Base-by-base conservation (phyloP, 2,113 vertebrate species). In the Hemicordylus capensis region DNA sequence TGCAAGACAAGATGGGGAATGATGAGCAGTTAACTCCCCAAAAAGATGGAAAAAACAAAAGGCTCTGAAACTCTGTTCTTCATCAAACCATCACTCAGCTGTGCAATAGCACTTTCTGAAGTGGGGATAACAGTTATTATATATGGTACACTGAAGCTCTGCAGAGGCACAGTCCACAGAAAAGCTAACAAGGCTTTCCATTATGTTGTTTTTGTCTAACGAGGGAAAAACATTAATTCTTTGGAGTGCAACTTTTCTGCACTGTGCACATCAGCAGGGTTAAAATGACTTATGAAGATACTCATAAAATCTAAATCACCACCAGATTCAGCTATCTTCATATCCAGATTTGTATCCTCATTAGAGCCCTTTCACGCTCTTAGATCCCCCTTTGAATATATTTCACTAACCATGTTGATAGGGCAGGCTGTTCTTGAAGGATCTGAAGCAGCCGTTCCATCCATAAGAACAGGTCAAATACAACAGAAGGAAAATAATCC, bases 91-190 rank as follows among this genome's bases (percentile, higher is more conserved):
- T 24, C 61, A 63, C 2, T 67, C 66, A 51, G 0, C 14, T n/a
- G 22, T 69, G 3, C 48, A 89, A 80, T 66, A 28, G 22, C 64
- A 87, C 3, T 31, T 81, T 34, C 17, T 64, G 63, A 90, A 90
- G 75, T 6, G 72, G 83, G 15, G 3, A 15, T 10, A 86, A 84
- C 34, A 56, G 59, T 37, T 66, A 83, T 64, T 56, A 70, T 24
- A 64, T 39, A 83, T 0, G 26, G 75, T 76, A 83, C 28, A 39
- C 22, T 28, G 31, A 31, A 83, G 37, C 19, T 64, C n/a, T 76
- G 6, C 20, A 54, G 6, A 37, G 37, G 0, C 80, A 67, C 51
- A 77, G 44, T 69, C 48, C 64, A 26, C 69, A 87, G 81, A 37
- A 67, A 69, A 77, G n/a, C 48, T 85, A 59, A 59, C 26, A 22